Conservation (phyloP, 2,888 invertebrate species). For the Muscina levida region DNA sequence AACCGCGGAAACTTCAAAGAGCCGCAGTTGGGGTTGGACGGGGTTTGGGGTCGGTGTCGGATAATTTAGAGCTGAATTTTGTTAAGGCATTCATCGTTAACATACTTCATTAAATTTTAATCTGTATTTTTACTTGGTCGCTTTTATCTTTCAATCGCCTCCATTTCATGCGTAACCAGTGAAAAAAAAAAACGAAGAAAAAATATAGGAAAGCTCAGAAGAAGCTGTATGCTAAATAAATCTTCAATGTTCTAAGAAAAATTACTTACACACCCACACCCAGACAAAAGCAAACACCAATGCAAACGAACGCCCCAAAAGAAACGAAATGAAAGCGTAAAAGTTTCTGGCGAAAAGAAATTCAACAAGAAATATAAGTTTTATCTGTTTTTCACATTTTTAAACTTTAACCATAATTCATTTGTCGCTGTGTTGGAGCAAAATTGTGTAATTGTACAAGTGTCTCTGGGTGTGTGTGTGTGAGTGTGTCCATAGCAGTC, state of each 20-base stretch:
- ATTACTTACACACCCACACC: not conserved
- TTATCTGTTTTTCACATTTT: constrained; percentile 57
- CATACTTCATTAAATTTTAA: constrained; percentile 53
- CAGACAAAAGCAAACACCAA: too few relatives aligned
- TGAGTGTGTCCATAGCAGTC: too few relatives aligned
- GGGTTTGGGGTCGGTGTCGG: too few relatives aligned
- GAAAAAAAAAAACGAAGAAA: constrained; percentile 22
- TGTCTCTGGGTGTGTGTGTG: too few relatives aligned
- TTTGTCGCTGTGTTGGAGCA: constrained; percentile 35
- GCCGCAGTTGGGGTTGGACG: not conserved
- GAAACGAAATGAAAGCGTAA: not conserved
- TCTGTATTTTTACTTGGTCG: constrained; percentile 39
- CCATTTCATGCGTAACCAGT: constrained; percentile 31
- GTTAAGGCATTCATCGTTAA: constrained; percentile 45
- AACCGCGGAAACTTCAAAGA: not conserved
- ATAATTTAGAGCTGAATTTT: constrained; percentile 28
- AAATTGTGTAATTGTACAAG: too few relatives aligned
- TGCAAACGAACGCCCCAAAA: too few relatives aligned
- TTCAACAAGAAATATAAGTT: constrained; percentile 49
- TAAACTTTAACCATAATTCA: constrained; percentile 62
- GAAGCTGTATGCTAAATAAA: constrained; percentile 41
- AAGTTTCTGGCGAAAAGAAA: constrained; percentile 2
- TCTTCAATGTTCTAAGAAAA: constrained; percentile 15
- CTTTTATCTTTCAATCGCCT: constrained; percentile 33
- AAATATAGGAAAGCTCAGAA: not conserved